Evolutionary conservation across 2,888 invertebrate species (phyloP).

Genomic region (Callyntrura sp.): DNA sequence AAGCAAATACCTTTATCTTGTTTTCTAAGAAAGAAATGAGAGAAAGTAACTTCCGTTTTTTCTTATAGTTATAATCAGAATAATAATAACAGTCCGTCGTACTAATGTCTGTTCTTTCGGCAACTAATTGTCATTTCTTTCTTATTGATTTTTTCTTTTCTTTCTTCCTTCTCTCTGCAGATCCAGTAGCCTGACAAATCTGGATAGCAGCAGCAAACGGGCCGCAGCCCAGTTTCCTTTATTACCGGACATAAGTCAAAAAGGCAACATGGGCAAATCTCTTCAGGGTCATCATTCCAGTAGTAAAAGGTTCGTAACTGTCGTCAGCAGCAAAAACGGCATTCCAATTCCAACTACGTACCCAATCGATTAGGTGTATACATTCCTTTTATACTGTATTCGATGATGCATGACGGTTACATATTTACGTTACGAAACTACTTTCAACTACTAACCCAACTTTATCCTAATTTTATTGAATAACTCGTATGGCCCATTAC

Average conservation of each 20-base stretch:
- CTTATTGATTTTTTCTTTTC: conserved; percentile 34
- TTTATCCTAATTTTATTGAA: background rate
- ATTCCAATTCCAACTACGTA: conserved; percentile 16
- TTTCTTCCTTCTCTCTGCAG: conserved; percentile 43
- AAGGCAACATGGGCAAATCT: conserved; percentile 73
- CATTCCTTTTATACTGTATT: background rate
- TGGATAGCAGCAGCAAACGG: conserved; percentile 59
- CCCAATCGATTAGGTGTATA: background rate
- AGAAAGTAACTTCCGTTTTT: too few species aligned
- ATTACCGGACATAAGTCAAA: conserved; percentile 72
- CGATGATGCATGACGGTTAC: too few species aligned
- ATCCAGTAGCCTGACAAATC: conserved; percentile 74
- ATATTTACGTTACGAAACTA: too few species aligned
- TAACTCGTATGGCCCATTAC: conserved; percentile 31
- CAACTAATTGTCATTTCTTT: conserved; percentile 29
- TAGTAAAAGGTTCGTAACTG: conserved; percentile 57
- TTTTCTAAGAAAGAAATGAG: too few species aligned
- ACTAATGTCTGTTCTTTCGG: background rate
- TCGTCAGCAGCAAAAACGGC: conserved; percentile 25
- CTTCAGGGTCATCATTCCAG: conserved; percentile 73
- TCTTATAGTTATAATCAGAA: too few species aligned
- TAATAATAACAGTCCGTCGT: too few species aligned
- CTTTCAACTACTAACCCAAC: background rate
- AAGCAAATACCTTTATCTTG: background rate
- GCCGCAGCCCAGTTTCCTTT: conserved; percentile 71